Conservation (phyloP, 2,797 vertebrate genomes). For the Bradypodion ventrale region DNA sequence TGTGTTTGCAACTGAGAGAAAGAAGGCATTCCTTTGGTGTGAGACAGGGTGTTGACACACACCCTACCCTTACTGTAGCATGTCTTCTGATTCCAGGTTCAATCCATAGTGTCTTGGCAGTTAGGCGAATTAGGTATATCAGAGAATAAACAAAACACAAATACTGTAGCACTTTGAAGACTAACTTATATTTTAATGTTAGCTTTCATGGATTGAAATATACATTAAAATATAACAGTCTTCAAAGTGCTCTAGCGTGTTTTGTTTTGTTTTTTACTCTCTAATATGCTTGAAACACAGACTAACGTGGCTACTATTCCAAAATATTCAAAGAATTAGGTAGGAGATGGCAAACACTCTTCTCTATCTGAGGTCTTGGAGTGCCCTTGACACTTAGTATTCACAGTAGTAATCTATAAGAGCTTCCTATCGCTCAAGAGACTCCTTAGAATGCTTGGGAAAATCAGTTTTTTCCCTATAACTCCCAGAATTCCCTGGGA, state of each 20-base stretch:
- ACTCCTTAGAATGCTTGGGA: background rate
- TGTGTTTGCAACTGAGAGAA: background rate
- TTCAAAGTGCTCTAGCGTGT: too few relatives aligned
- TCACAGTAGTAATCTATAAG: background rate
- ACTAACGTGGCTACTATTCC: too few relatives aligned
- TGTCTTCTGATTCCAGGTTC: background rate
- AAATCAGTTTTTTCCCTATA: background rate
- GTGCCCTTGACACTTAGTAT: background rate
- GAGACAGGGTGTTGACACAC: background rate
- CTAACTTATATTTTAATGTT: too few relatives aligned
- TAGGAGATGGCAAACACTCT: background rate
- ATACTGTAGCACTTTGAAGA: too few relatives aligned
- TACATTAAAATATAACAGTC: too few relatives aligned
- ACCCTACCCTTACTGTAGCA: background rate
- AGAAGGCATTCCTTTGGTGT: background rate
- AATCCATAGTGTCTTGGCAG: too few relatives aligned
- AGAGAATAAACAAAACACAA: too few relatives aligned
- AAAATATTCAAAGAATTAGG: too few relatives aligned
- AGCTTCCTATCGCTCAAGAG: background rate
- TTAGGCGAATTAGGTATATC: background rate
- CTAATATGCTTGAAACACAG: too few relatives aligned
- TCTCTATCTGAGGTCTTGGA: too few relatives aligned
- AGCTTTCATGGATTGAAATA: too few relatives aligned
- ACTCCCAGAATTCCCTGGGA: background rate
- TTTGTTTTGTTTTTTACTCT: too few relatives aligned